phyloP scores from a whole-genome alignment of 2,797 vertebrate species.

The Pseudomugil gertrudae region DNA sequence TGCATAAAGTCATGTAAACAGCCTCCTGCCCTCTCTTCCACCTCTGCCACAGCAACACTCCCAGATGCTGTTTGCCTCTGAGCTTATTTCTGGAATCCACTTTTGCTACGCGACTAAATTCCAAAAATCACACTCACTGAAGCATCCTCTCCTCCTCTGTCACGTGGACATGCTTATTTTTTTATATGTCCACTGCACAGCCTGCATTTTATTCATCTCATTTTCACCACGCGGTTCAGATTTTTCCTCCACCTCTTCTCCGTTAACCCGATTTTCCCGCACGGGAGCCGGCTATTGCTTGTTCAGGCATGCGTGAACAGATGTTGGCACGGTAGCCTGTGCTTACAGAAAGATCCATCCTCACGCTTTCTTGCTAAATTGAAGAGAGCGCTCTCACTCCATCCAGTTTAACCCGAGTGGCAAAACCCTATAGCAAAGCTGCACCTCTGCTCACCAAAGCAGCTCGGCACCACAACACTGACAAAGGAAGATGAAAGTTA shows the following conservation, averaged over 20 bases:
- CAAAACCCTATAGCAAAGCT: conserved; percentile 42
- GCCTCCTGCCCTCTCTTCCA: conserved; percentile 38
- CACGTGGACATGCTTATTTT: conserved; percentile 62
- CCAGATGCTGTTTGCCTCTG: conserved; percentile 23
- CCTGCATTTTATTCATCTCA: conserved; percentile 59
- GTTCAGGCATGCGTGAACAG: conserved; percentile 75
- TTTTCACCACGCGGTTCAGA: conserved; percentile 36
- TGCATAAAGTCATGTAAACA: conserved; percentile 65
- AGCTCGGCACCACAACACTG: conserved; percentile 17
- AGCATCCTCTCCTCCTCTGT: conserved; percentile 36
- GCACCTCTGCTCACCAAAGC: conserved; percentile 40
- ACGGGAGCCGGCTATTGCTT: conserved; percentile 65
- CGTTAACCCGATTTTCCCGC: conserved; percentile 66
- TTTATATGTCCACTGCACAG: conserved; percentile 56
- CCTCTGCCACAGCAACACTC: conserved; percentile 25
- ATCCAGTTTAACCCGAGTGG: conserved; percentile 62
- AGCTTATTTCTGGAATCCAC: conserved; percentile 58
- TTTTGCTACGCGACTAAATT: conserved; percentile 55
- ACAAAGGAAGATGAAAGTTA: conserved; percentile 35
- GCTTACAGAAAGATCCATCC: conserved; percentile 63
- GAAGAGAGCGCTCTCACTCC: conserved; percentile 61
- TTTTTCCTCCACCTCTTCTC: conserved; percentile 24
- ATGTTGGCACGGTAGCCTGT: conserved; percentile 57
- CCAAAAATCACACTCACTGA: conserved; percentile 46
- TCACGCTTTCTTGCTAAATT: conserved; percentile 54